These are phyloP conservation scores for Dendrocincla tyrannina DNA, from an alignment of 2,797 vertebrate species.

Conservation along the genomic window DNA sequence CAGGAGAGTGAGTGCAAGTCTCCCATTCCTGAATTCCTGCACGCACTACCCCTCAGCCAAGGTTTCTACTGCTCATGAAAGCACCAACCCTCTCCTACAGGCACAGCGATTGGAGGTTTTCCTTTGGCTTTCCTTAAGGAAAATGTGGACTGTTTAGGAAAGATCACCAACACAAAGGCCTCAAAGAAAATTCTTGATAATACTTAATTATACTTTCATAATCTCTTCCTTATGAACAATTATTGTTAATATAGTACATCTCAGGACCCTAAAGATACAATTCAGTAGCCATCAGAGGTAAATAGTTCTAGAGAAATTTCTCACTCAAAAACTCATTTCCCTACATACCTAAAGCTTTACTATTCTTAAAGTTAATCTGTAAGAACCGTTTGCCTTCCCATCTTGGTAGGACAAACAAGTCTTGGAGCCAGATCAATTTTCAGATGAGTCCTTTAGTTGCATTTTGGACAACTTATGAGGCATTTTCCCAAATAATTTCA, in stretches of 20 bases:
- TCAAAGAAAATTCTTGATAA: neutral
- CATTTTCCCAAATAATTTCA: neutral
- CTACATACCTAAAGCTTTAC: neutral
- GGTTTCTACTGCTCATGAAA: conserved; percentile 16
- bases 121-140: conserved; percentile 9
- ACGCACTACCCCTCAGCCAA: neutral
- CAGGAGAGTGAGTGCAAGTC: neutral
- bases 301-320: neutral
- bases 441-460: neutral
- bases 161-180: neutral
- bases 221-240: neutral
- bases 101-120: neutral
- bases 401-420: neutral
- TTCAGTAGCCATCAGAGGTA: neutral
- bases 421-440: neutral
- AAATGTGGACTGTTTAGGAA: neutral
- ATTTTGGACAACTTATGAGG: neutral
- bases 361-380: neutral
- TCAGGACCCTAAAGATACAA: neutral
- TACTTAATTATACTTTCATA: too few species aligned
- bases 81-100: neutral
- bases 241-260: neutral
- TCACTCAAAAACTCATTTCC: neutral
- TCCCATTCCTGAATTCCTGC: neutral
- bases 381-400: neutral